Evolutionary conservation across 2,888 invertebrate genomes (phyloP), one percentile per base, ranked within the genome.

Genomic region (Amphipoea oculea): DNA sequence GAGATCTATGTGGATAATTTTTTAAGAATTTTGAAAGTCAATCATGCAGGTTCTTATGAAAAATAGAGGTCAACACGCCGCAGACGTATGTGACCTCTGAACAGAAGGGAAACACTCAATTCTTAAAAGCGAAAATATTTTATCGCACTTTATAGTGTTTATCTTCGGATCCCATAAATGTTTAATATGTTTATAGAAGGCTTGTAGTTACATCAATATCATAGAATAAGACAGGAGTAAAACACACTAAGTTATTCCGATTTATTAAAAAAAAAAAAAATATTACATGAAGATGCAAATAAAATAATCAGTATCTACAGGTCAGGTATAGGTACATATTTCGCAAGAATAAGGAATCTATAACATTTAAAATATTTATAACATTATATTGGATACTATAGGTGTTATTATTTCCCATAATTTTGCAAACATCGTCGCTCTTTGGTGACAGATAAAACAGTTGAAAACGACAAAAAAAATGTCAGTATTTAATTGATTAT

Each of bases 21-120:
- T 51, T 60, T 20, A 23, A 9, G 2, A n/a, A 66, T 20, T 1
- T 66, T 7, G 9, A 9, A 9, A 40, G 9, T 69, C 73, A 78
- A 78, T 80, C 14, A 62, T 82, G 73, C n/a, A 67, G 71, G 73
- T 74, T 70, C 36, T 76, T 36, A 71, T 63, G 63, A 89, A 89
- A 91, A 90, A 88, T 89, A 80, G 82, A 88, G 90, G 90, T 90
- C 90, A 89, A 87, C 82, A 81, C 75, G 85, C 77, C 70, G 48
- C 65, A 76, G 71, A 45, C 67, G 66, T 65, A 67, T 57, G 78
- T 74, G 78, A 83, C 77, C 78, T 79, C 82, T 84, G 79, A 88
- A 88, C 85, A 85, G 78, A 86, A 71, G 79, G 72, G 72, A 78
- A 65, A 78, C 79, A 86, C 74, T 83, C 78, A 87, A 82, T 84